These are phyloP conservation scores for Lutjanus argentimaculatus DNA, from an alignment of 2,797 vertebrate genomes.

Conservation along the genomic window DNA sequence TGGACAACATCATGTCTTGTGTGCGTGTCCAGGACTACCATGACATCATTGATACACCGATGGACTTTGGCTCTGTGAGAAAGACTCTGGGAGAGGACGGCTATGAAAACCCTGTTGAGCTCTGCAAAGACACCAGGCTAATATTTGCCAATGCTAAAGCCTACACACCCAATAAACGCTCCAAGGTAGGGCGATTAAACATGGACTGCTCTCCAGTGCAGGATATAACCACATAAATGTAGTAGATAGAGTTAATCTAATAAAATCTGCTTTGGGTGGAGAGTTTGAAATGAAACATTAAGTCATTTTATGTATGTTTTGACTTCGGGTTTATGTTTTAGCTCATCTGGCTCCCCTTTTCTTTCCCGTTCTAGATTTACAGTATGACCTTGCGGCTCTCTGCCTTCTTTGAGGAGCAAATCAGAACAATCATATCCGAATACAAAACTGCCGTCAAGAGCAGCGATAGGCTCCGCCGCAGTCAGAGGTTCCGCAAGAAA, in stretches of 20 bases:
- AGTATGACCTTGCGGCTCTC: constrained; percentile 97
- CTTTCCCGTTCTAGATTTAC: constrained; percentile 88
- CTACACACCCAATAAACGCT: constrained; percentile 98
- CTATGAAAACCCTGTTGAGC: constrained; percentile 93
- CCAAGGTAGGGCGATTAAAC: constrained; percentile 88
- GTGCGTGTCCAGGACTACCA: constrained; percentile 90
- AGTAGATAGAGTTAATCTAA: not conserved
- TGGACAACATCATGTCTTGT: constrained; percentile 6
- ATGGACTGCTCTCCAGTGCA: not conserved
- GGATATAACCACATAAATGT: not conserved
- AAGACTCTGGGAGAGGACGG: constrained; percentile 90
- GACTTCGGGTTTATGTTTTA: not conserved
- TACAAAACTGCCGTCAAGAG: constrained; percentile 94
- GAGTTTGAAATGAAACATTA: not conserved
- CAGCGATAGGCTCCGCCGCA: constrained; percentile 90
- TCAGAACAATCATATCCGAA: constrained; percentile 92
- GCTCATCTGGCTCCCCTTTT: not conserved
- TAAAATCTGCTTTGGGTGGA: not conserved
- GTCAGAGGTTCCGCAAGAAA: constrained; percentile 90
- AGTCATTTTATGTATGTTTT: not conserved
- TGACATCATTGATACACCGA: constrained; percentile 94
- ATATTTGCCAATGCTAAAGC: constrained; percentile 98
- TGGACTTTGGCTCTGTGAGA: constrained; percentile 95
- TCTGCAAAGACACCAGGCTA: constrained; percentile 95
- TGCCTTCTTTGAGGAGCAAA: constrained; percentile 95